Evolutionary conservation across 2,113 vertebrate species (phyloP).

Genomic region (Pungitius pungitius): DNA sequence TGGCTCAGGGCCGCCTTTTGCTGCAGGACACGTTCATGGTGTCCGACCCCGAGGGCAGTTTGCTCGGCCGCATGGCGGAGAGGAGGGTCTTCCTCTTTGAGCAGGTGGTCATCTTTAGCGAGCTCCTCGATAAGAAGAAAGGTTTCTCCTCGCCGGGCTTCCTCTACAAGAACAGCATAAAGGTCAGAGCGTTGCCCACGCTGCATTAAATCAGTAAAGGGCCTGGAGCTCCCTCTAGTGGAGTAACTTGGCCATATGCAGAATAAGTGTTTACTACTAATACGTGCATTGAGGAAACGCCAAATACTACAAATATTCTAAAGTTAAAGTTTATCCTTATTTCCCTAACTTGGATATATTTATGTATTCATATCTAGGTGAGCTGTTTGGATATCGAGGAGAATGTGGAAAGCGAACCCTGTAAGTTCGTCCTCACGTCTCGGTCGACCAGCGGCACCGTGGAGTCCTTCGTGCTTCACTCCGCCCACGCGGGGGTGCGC

Average conservation of each 20-base stretch:
- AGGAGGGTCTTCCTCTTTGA: constrained; percentile 98
- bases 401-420: constrained; percentile 91
- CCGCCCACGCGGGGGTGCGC: constrained; percentile 90
- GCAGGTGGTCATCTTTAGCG: constrained; percentile 97
- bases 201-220: background rate
- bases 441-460: constrained; percentile 82
- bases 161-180: constrained; percentile 97
- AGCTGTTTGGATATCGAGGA: constrained; percentile 96
- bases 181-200: constrained; percentile 79
- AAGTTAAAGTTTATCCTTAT: background rate
- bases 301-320: background rate
- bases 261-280: background rate
- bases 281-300: background rate
- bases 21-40: constrained; percentile 97
- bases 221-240: constrained; percentile 18
- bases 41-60: constrained; percentile 87
- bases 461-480: constrained; percentile 92
- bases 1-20: constrained; percentile 96
- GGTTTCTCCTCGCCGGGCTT: constrained; percentile 96
- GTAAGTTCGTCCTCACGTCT: constrained; percentile 94
- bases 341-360: background rate
- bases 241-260: background rate
- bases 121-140: constrained; percentile 96
- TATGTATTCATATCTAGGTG: constrained; percentile 75
- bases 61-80: constrained; percentile 91